These are phyloP conservation scores for Boleophthalmus pectinirostris DNA, from an alignment of 2,113 vertebrate species.

Conservation along the genomic window DNA sequence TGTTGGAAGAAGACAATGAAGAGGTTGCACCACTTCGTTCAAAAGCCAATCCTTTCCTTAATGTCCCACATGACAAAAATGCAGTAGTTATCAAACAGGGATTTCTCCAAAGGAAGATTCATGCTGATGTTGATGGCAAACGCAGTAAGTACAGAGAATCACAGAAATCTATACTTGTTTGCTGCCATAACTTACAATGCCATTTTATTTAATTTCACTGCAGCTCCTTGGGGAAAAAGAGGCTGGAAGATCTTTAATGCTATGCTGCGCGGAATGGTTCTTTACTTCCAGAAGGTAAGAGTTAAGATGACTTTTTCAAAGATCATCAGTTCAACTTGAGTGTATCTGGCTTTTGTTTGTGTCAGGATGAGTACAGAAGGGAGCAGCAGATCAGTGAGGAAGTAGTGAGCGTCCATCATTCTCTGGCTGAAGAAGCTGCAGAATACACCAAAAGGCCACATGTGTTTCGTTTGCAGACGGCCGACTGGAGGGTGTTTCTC, in stretches of 20 bases:
- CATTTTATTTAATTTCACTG: neutral
- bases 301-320: neutral
- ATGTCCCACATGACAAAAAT: constrained; percentile 77
- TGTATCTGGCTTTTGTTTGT: neutral
- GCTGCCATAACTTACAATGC: neutral
- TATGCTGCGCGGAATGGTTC: constrained; percentile 85
- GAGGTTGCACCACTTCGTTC: constrained; percentile 64
- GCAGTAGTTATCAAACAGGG: constrained; percentile 83
- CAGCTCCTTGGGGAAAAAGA: constrained; percentile 90
- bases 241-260: constrained; percentile 90
- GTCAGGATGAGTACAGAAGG: constrained; percentile 74
- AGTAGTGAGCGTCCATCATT: constrained; percentile 88
- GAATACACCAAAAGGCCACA: constrained; percentile 88
- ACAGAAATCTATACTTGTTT: neutral
- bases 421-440: constrained; percentile 81
- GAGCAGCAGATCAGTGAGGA: constrained; percentile 81
- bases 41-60: constrained; percentile 81
- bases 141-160: constrained; percentile 80
- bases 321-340: neutral
- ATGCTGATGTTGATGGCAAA: constrained; percentile 87
- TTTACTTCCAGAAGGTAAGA: constrained; percentile 88
- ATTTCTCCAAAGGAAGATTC: constrained; percentile 84
- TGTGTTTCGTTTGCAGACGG: constrained; percentile 89
- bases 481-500: constrained; percentile 90
- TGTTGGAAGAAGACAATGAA: constrained; percentile 50